Evolutionary conservation across 2,113 vertebrate genomes (phyloP).

Genomic region (Antennarius striatus): DNA sequence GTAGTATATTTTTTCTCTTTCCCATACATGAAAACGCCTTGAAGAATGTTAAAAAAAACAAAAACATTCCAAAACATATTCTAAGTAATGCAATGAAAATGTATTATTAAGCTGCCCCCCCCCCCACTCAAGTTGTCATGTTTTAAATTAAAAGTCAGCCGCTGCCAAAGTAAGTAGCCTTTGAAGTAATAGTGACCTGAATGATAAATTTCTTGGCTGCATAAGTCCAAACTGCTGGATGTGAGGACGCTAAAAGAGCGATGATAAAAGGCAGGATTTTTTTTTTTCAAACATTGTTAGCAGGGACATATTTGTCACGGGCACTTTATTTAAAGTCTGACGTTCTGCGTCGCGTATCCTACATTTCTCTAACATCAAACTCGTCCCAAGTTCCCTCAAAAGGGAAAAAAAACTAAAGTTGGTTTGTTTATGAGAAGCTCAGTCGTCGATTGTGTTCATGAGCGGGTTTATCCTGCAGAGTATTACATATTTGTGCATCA

Average conservation of each 20-base stretch:
- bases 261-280: slow-evolving; percentile 8
- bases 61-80: slow-evolving; percentile 6
- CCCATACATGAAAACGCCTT: slow-evolving; percentile 6
- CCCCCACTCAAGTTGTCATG: slow-evolving; percentile 30
- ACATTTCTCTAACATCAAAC: background rate
- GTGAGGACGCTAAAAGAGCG: slow-evolving; percentile 8
- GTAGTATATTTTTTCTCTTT: no score
- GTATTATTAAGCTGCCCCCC: slow-evolving; percentile 20
- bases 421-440: background rate
- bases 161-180: slow-evolving; percentile 28
- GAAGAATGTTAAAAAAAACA: slow-evolving; percentile 8
- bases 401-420: background rate
- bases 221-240: slow-evolving; percentile 36
- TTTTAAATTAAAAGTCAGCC: slow-evolving; percentile 54
- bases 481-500: slow-evolving; percentile 6
- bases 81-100: slow-evolving; percentile 32
- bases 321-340: slow-evolving; percentile 30
- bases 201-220: slow-evolving; percentile 57
- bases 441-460: slow-evolving; percentile 7
- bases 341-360: background rate
- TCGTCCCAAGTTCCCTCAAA: background rate
- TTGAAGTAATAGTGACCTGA: slow-evolving; percentile 65
- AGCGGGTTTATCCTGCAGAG: background rate
- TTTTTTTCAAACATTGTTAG: slow-evolving; percentile 11
- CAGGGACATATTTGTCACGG: slow-evolving; percentile 26